Evolutionary conservation across 2,113 vertebrate genomes (phyloP).

Genomic region (Falco punctatus): DNA sequence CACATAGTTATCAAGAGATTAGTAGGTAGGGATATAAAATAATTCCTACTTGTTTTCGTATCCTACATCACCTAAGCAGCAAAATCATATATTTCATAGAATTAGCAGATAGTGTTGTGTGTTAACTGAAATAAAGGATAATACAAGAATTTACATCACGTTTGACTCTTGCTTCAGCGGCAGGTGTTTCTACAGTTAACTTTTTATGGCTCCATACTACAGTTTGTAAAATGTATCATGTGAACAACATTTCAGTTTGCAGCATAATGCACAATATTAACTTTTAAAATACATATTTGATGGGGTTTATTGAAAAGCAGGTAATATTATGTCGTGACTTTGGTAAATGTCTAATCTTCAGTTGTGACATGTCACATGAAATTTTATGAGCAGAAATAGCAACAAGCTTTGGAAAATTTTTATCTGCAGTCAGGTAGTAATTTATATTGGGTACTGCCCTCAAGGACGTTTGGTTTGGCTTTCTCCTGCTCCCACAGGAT

Average conservation of each 20-base stretch:
- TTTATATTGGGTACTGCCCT: background rate
- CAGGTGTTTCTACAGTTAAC: background rate
- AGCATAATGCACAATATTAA: background rate
- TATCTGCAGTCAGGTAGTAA: background rate
- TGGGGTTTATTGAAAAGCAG: background rate
- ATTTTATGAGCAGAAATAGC: background rate
- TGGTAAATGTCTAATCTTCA: background rate
- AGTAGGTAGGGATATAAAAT: background rate
- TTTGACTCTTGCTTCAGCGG: slow-evolving; percentile 1
- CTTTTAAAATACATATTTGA: background rate
- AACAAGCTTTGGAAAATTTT: background rate
- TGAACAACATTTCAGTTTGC: background rate
- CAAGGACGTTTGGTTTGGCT: background rate
- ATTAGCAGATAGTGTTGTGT: background rate
- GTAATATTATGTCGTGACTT: background rate
- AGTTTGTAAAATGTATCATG: background rate
- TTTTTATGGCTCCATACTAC: background rate
- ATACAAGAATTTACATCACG: background rate
- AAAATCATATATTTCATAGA: background rate
- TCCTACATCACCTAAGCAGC: background rate
- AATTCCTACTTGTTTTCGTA: background rate
- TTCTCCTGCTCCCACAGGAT: background rate
- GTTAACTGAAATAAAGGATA: background rate
- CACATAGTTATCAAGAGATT: background rate
- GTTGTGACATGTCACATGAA: background rate